Base-by-base conservation (phyloP, 2,888 invertebrate species). In the Euzetes globulus region DNA sequence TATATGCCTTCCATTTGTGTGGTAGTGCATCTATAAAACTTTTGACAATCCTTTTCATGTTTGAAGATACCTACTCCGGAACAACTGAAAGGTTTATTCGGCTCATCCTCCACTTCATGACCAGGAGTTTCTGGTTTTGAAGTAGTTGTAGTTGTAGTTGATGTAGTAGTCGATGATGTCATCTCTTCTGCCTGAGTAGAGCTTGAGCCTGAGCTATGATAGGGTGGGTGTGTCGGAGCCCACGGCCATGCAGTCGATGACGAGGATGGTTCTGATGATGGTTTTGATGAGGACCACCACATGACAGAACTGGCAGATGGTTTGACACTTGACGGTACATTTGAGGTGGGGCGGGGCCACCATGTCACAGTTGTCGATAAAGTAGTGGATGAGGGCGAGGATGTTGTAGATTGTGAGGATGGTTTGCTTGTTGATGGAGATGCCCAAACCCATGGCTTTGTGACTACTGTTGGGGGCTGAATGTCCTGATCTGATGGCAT, bases 21-120 rank as follows among this genome's bases (percentile, higher is more conserved):
- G 1, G 63, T 71, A 9, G 79, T 78, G 50, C 79, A 79, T 25
- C 77, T 76, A 55, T 77, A 77, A 76, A 79, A 79, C 45, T 77
- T 78, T 41, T 74, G 75, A 75, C 79, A 79, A 27, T 78, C 76
- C 15, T 65, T 27, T 15, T 78, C 78, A 52, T 78, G 76, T 17
- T 77, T 75, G 72, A 77, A 77, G 25, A 79, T 65, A 3, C 79
- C 79, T 9, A 72, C 72, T 33, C 71, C 68, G 19, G n/a, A 65
- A 52, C 79, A 79, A 4, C 45, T 33, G 29, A 74, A 72, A 5
- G 22, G 22, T n/a, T n/a, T n/a, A 55, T 25, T 55, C 3, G 55
- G 22, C 3, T 55, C 55, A 9, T 22, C 55, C 13, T 55, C 55
- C 6, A 55, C 55, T 55, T 55, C 55, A 29, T 63, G 29, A 63